Percentiles rank a stretch among this genome's conserved stretches.
These are phyloP conservation scores for Dendroctonus ponderosae DNA, from an alignment of 1,140 invertebrate genomes.

Conservation along the genomic window DNA sequence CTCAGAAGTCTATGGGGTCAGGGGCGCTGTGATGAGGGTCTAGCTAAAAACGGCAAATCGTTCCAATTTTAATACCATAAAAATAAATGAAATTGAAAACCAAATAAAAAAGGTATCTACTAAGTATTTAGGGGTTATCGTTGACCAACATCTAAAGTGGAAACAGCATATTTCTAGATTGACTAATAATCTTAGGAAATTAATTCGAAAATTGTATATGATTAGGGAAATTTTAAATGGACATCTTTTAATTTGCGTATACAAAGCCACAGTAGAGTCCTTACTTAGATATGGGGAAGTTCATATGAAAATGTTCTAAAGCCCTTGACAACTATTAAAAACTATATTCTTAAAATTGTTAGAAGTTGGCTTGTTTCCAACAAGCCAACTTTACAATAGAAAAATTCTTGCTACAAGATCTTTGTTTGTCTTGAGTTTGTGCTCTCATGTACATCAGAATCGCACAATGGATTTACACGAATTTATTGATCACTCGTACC, in stretches of 20 bases:
- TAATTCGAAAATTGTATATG: constrained; percentile 10
- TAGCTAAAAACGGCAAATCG: too few relatives aligned
- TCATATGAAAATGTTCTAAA: constrained; percentile 2
- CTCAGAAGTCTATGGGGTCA: too few relatives aligned
- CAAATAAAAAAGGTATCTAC: constrained; percentile 9
- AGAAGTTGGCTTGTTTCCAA: too few relatives aligned
- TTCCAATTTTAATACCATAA: constrained; percentile 8
- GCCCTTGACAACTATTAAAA: neutral
- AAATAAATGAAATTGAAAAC: constrained; percentile 5
- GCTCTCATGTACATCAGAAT: neutral
- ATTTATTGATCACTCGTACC: neutral
- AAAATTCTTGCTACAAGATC: neutral
- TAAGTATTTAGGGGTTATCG: constrained; percentile 5
- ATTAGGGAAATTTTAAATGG: constrained; percentile 15
- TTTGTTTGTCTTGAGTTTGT: neutral
- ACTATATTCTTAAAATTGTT: neutral
- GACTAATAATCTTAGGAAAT: constrained; percentile 4
- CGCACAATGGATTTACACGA: neutral
- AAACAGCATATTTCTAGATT: constrained; percentile 2
- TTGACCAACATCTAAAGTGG: constrained; percentile 2
- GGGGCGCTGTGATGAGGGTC: too few relatives aligned
- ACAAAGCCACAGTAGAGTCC: neutral
- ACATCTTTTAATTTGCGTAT: neutral
- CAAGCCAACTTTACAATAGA: neutral
- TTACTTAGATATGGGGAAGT: neutral